Conservation (phyloP, 1,140 invertebrate species). For the Brachionus sp. region DNA sequence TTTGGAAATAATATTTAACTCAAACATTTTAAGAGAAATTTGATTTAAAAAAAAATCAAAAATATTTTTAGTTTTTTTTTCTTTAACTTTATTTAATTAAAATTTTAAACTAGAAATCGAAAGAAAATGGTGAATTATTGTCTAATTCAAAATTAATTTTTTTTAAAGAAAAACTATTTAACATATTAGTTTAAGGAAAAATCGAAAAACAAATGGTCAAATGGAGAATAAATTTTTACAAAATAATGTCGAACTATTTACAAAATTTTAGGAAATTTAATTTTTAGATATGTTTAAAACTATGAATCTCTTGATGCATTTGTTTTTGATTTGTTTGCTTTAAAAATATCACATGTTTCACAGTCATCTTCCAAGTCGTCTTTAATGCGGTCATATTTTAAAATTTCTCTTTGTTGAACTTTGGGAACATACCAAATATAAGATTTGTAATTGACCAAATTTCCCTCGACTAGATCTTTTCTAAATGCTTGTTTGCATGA, state of each 20-base stretch:
- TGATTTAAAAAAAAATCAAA: no score
- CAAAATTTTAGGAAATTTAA: neutral
- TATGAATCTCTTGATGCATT: neutral
- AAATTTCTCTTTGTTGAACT: neutral
- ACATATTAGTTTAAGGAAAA: no score
- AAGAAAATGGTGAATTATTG: no score
- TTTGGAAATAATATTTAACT: no score
- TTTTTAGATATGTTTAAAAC: neutral
- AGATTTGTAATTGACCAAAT: neutral
- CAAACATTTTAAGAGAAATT: no score
- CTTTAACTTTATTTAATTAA: no score
- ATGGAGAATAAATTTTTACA: neutral
- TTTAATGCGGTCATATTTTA: neutral
- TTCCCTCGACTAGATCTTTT: neutral
- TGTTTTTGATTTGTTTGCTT: neutral
- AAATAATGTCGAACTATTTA: neutral
- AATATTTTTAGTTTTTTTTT: no score
- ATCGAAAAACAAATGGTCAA: no score
- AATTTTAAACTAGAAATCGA: no score
- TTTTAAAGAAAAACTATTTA: no score
- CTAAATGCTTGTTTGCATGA: neutral
- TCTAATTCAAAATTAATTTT: no score
- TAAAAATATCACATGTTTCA: neutral
- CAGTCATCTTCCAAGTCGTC: neutral
- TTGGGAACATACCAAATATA: constrained; percentile 2